Evolutionary conservation across 2,888 invertebrate species (phyloP).

Genomic region (Halictus quadricinctus): DNA sequence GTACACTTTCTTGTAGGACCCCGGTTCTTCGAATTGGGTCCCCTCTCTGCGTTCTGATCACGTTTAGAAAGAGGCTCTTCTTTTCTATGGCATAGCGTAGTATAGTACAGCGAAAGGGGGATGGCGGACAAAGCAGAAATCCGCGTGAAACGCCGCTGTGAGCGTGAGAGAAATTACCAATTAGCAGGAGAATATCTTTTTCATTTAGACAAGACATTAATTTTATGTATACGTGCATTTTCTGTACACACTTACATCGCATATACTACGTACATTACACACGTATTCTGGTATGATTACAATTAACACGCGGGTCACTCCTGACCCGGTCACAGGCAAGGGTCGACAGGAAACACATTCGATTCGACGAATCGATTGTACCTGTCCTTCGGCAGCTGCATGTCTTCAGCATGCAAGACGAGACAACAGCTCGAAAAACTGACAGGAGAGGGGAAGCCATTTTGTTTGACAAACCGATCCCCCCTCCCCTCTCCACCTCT

Average conservation of each 20-base stretch:
- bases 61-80: slow-evolving; percentile 5
- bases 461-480: slow-evolving; percentile 7
- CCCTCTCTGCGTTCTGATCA: not conserved
- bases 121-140: slow-evolving; percentile 58
- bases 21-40: slow-evolving; percentile 6
- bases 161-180: slow-evolving; percentile 61
- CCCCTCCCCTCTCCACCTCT: not conserved
- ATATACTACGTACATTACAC: not conserved
- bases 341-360: not conserved
- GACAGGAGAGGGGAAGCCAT: not conserved
- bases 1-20: slow-evolving; percentile 5
- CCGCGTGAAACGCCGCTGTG: slow-evolving; percentile 52
- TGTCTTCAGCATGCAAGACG: not conserved
- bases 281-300: not conserved
- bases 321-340: not conserved
- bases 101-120: slow-evolving; percentile 39
- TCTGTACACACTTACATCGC: too few species aligned
- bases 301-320: not conserved
- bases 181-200: slow-evolving; percentile 28
- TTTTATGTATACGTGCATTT: too few species aligned
- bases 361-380: slow-evolving; percentile 7
- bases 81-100: not conserved
- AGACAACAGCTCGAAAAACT: not conserved
- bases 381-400: slow-evolving; percentile 5
- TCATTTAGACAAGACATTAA: too few species aligned